These are phyloP conservation scores for Dipodomys spectabilis DNA, from an alignment of 2,113 vertebrate genomes.

Conservation along the genomic window DNA sequence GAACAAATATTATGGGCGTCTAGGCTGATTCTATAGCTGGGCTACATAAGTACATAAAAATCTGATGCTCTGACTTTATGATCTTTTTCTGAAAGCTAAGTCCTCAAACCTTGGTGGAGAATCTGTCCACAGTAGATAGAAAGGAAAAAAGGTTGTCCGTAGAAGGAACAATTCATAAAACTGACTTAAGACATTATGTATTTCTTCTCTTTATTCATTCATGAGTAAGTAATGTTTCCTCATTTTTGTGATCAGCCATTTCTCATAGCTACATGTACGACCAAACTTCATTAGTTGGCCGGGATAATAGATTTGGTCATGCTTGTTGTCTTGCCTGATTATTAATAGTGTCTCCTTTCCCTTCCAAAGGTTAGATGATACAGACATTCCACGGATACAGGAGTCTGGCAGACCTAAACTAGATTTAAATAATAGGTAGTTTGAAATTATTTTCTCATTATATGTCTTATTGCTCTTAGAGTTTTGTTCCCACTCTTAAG, in stretches of 20 bases:
- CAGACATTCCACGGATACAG: not conserved
- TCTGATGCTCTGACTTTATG: not conserved
- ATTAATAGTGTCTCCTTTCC: not conserved
- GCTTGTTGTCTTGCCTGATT: not conserved
- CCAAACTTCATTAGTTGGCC: not conserved
- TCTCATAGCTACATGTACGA: not conserved
- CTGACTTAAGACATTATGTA: not conserved
- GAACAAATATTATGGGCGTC: too few species aligned
- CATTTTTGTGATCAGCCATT: not conserved
- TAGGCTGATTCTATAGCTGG: not conserved
- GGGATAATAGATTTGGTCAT: not conserved
- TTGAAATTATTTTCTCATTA: slow-evolving; percentile 1
- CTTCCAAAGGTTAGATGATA: not conserved
- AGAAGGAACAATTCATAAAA: not conserved
- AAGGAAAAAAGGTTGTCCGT: not conserved
- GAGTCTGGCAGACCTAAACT: not conserved
- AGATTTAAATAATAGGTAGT: not conserved
- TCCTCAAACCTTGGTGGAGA: not conserved
- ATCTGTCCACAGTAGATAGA: not conserved
- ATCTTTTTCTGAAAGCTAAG: not conserved
- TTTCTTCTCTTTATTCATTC: not conserved
- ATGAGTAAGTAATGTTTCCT: not conserved
- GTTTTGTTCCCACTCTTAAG: not conserved
- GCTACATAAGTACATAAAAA: not conserved
- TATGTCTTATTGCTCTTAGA: not conserved